phyloP scores from a whole-genome alignment of 2,113 vertebrate genomes.

The Saimiri boliviensis region DNA sequence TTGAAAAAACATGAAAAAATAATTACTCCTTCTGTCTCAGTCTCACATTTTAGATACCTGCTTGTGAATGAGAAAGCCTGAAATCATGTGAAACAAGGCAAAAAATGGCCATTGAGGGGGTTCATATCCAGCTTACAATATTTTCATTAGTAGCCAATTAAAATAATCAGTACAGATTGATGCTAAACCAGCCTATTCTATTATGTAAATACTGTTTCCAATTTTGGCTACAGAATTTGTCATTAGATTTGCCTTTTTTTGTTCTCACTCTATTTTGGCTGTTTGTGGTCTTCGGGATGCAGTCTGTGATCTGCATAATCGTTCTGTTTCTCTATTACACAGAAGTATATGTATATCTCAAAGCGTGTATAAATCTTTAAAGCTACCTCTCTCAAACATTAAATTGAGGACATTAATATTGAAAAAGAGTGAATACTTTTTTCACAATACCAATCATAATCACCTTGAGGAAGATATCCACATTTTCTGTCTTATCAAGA shows the following conservation, averaged over 20 bases:
- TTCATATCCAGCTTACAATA: no score
- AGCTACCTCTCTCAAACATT: not conserved
- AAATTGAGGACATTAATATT: not conserved
- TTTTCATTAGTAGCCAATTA: not conserved
- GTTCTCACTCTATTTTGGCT: not conserved
- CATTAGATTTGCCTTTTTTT: not conserved
- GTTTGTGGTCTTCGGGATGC: not conserved
- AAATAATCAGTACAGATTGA: not conserved
- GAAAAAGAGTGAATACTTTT: not conserved
- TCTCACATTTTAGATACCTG: not conserved
- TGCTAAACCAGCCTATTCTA: not conserved
- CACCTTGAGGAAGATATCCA: not conserved
- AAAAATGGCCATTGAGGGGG: fast-evolving
- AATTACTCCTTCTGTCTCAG: not conserved
- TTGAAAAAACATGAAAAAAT: not conserved
- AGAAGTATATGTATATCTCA: not conserved
- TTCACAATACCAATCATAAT: not conserved
- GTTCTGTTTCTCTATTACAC: not conserved
- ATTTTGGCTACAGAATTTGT: not conserved
- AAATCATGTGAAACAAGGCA: not conserved
- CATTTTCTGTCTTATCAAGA: not conserved
- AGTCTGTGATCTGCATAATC: not conserved
- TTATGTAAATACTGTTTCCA: not conserved
- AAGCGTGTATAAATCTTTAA: not conserved
- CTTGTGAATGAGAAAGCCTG: not conserved